A percentile compares a stretch with the other conserved stretches of the same genome.
Evolutionary conservation across 2,888 invertebrate genomes (phyloP).

Genomic region (Dicyrtoma fusca): DNA sequence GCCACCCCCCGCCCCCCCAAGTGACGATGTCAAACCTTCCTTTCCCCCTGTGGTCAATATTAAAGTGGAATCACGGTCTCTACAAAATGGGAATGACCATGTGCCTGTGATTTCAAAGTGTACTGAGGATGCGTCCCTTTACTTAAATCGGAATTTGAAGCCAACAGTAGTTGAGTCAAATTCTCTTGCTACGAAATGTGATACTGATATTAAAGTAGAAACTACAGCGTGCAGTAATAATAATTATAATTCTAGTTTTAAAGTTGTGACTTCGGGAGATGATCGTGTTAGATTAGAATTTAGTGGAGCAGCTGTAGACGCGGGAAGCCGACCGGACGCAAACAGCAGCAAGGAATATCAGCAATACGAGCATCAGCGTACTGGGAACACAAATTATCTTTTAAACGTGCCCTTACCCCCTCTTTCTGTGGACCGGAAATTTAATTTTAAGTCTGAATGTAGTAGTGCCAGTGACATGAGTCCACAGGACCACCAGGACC

Average conservation of each 20-base stretch:
- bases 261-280: constrained; percentile 4
- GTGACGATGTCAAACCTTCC: no score
- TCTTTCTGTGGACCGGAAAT: constrained; percentile 24
- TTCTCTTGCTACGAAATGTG: constrained; percentile 31
- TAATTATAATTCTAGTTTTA: constrained; percentile 5
- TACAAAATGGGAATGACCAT: no score
- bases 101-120: no score
- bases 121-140: no score
- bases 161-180: constrained; percentile 1
- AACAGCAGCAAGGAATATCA: constrained; percentile 13
- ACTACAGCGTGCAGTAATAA: not conserved
- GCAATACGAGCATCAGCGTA: not conserved
- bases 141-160: not conserved
- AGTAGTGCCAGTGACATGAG: not conserved
- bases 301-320: not conserved
- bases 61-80: no score
- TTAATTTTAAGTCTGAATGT: constrained; percentile 11
- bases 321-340: not conserved
- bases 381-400: constrained; percentile 29
- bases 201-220: constrained; percentile 36
- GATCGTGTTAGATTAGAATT: constrained; percentile 21
- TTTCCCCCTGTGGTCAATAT: no score
- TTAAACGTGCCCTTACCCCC: constrained; percentile 25
- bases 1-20: no score
- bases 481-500: not conserved